Percentiles rank a stretch among this genome's conserved stretches.
Conservation (phyloP, 2,113 vertebrate genomes). For the Thinocorus orbignyianus region DNA sequence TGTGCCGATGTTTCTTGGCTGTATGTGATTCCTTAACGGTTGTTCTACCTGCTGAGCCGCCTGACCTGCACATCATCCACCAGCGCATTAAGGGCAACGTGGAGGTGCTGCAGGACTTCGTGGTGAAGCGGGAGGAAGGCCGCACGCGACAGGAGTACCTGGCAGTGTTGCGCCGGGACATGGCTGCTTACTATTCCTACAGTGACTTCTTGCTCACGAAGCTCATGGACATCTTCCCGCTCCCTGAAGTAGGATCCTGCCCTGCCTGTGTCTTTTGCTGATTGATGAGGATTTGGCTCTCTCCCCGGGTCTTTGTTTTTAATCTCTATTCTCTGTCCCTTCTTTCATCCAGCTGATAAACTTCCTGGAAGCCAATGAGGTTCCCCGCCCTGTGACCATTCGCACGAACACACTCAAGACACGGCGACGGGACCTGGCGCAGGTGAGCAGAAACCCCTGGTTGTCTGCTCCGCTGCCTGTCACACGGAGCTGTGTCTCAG, state of each 20-base stretch:
- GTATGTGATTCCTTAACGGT: conserved; percentile 25
- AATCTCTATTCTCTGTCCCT: not conserved
- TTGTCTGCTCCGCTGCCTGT: not conserved
- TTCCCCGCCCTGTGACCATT: conserved; percentile 91
- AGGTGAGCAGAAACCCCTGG: conserved; percentile 72
- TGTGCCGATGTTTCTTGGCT: accelerated
- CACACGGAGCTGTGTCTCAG: accelerated
- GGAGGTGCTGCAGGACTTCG: conserved; percentile 88
- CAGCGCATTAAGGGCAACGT: conserved; percentile 95
- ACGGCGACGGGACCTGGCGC: conserved; percentile 91
- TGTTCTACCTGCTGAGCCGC: conserved; percentile 72
- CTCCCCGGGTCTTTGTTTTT: not conserved
- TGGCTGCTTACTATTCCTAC: conserved; percentile 94
- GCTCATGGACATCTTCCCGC: conserved; percentile 89
- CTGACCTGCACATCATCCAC: conserved; percentile 87
- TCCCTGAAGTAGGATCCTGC: conserved; percentile 83
- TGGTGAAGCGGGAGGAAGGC: conserved; percentile 82
- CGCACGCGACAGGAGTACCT: conserved; percentile 87
- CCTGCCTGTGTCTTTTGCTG: not conserved
- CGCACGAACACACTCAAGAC: conserved; percentile 96
- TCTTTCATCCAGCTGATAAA: conserved; percentile 82
- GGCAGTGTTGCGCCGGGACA: conserved; percentile 82
- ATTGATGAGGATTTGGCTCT: not conserved
- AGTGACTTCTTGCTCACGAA: conserved; percentile 87
- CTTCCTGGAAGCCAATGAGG: conserved; percentile 94